Evolutionary conservation across 1,140 invertebrate genomes (phyloP), one percentile per base, ranked within the genome.

Genomic region (Asbolus verrucosus): DNA sequence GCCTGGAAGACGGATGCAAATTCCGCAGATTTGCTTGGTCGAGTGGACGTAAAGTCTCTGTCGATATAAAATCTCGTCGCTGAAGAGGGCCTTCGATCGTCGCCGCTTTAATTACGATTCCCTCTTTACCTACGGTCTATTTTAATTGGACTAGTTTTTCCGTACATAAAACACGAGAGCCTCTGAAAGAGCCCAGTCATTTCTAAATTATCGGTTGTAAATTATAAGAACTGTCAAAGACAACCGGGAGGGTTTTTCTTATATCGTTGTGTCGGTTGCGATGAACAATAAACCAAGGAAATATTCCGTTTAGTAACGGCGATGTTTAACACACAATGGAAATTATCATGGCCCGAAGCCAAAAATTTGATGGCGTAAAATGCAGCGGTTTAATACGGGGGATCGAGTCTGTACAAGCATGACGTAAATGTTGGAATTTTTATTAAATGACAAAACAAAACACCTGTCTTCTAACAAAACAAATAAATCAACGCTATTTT

Each of bases 321-420:
- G 16, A 15, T 19, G 16, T 50, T 50, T 50, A 50, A 50, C 43
- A 50, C 46, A 54, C 46, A 54, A 54, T 54, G 46, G 46, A 27
- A 54, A 54, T 54, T 54, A 54, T 54, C 13, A 11, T 54, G 46
- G 46, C 24, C 46, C 14, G 46, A 27, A 54, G 46, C 46, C 46
- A 54, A 54, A 54, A 54, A 54, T 54, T 54, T 54, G 46, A 54
- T 54, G 46, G 46, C 46, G 46, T 54, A 54, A 54, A 54, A 54
- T 54, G 46, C 46, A 54, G 46, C 46, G 19, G 24, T 54, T 54
- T 54, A 54, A 54, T 54, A 54, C 46, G 46, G 46, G 24, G 27
- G 19, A 54, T 54, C 46, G 19, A 54, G 24, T 54, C 46, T n/a
- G 46, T 14, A 50, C 21, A 50, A 14, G 8, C 46, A 13, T 54